Conservation (phyloP, 2,113 vertebrate species). For the Amazona guildingii region DNA sequence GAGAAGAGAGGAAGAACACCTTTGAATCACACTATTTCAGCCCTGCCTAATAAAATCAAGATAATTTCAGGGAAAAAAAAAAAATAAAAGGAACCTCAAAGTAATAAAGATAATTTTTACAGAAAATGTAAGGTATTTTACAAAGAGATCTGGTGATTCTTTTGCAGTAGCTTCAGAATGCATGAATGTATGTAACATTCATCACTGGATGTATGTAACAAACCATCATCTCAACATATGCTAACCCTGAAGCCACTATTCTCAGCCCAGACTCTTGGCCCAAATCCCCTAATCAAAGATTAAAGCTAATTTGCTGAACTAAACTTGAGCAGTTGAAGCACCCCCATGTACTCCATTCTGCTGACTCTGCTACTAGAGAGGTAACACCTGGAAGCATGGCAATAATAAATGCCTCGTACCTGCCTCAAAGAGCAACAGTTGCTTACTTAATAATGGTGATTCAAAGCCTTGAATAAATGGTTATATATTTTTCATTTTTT, state of each 20-base stretch:
- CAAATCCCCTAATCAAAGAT: background rate
- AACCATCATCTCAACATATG: background rate
- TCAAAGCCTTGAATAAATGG: background rate
- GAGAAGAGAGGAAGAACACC: background rate
- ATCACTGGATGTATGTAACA: background rate
- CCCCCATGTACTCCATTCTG: background rate
- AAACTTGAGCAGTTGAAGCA: conserved; percentile 5
- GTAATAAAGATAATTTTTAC: background rate
- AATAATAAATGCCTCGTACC: background rate
- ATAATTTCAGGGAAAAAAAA: background rate
- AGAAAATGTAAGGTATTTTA: background rate
- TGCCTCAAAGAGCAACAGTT: background rate
- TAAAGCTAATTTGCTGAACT: background rate
- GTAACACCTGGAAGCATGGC: background rate
- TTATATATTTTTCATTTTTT: background rate
- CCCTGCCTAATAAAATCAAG: background rate
- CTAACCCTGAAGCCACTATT: background rate
- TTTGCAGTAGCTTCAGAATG: background rate
- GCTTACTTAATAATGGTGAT: background rate
- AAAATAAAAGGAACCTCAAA: background rate
- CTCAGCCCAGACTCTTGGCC: background rate
- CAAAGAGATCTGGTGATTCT: background rate
- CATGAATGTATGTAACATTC: too few species aligned
- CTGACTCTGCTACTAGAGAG: background rate
- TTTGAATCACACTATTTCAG: background rate